A percentile compares a stretch with the other conserved stretches of the same genome.
These are phyloP conservation scores for Enteromius mattozi DNA, from an alignment of 2,797 vertebrate species.

Conservation along the genomic window DNA sequence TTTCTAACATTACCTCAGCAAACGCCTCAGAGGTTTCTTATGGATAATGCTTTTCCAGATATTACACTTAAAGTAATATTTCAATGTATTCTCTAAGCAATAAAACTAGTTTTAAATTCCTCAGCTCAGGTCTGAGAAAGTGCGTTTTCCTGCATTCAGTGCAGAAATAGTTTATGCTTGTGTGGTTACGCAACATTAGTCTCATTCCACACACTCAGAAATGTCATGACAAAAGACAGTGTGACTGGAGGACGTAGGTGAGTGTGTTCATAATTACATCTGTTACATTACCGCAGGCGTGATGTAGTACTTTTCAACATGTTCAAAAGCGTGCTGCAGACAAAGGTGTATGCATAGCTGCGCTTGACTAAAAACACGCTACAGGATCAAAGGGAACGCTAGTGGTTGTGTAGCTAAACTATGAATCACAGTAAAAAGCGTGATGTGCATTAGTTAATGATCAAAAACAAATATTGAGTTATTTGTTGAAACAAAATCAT, in stretches of 20 bases:
- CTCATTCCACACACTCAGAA: slow-evolving; percentile 59
- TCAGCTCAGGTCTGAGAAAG: slow-evolving; percentile 30
- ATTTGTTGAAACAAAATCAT: background rate
- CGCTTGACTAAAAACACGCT: background rate
- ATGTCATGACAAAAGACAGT: slow-evolving; percentile 69
- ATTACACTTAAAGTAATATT: slow-evolving; percentile 39
- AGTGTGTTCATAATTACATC: slow-evolving; percentile 64
- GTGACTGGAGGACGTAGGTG: slow-evolving; percentile 61
- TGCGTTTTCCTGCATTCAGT: slow-evolving; percentile 50
- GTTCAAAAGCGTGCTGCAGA: background rate
- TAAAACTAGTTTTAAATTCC: slow-evolving; percentile 48
- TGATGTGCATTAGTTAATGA: background rate
- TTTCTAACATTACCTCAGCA: background rate
- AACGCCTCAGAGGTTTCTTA: slow-evolving; percentile 11
- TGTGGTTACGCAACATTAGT: slow-evolving; percentile 67
- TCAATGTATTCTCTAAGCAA: slow-evolving; percentile 15
- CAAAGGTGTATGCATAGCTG: background rate
- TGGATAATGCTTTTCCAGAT: slow-evolving; percentile 21
- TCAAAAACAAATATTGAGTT: background rate
- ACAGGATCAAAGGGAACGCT: background rate
- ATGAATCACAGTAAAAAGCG: background rate
- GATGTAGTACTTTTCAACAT: slow-evolving; percentile 25
- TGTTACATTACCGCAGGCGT: slow-evolving; percentile 54
- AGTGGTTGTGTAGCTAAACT: background rate
- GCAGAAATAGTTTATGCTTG: slow-evolving; percentile 60